phyloP scores from a whole-genome alignment of 2,113 vertebrate species.

The Plestiodon gilberti region DNA sequence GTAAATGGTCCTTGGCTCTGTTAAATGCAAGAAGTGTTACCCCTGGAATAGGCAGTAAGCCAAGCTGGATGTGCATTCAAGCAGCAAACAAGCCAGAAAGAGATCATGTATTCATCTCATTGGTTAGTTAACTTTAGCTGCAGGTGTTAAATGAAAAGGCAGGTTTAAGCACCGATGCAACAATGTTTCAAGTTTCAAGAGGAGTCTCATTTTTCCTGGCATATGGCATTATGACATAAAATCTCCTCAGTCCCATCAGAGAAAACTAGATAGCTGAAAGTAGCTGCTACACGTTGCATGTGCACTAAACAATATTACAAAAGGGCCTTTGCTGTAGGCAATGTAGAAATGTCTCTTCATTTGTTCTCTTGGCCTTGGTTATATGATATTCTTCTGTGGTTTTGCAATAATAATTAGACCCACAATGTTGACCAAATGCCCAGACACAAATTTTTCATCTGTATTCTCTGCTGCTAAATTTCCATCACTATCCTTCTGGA shows the following conservation, averaged over 20 bases:
- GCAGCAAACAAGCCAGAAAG: slow-evolving; percentile 36
- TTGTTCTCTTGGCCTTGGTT: slow-evolving; percentile 19
- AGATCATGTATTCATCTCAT: slow-evolving; percentile 44
- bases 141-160: slow-evolving; percentile 48
- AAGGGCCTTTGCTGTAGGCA: not conserved
- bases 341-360: slow-evolving; percentile 3
- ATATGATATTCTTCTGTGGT: slow-evolving; percentile 1
- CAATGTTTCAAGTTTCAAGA: slow-evolving; percentile 38
- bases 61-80: not conserved
- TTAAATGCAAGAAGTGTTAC: slow-evolving; percentile 47
- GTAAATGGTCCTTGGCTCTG: not conserved
- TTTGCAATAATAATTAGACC: slow-evolving; percentile 16
- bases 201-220: slow-evolving; percentile 42
- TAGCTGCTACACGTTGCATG: not conserved
- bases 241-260: not conserved
- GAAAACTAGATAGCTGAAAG: slow-evolving; percentile 3
- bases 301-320: not conserved
- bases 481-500: slow-evolving; percentile 19
- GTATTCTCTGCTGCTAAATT: slow-evolving; percentile 35
- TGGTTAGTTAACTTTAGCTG: slow-evolving; percentile 32
- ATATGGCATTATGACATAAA: slow-evolving; percentile 4
- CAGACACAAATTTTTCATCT: slow-evolving; percentile 20
- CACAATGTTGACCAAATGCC: slow-evolving; percentile 29
- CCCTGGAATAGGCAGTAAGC: slow-evolving; percentile 28
- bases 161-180: slow-evolving; percentile 34